phyloP scores from a whole-genome alignment of 2,888 invertebrate genomes.

The Drosophila parthenogenetica region DNA sequence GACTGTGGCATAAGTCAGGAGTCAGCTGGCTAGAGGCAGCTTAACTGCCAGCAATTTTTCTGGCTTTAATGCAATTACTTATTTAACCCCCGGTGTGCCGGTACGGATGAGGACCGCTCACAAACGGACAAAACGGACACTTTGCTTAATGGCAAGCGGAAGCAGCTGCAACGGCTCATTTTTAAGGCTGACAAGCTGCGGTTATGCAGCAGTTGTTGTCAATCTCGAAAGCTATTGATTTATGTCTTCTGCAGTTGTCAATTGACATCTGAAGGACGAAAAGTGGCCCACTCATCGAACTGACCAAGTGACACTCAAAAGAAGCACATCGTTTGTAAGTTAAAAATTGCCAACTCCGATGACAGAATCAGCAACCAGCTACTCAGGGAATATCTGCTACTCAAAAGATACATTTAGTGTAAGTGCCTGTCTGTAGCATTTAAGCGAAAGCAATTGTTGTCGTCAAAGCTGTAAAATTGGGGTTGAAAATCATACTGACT shows the following conservation, averaged over 20 bases:
- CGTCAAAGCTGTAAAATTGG: not conserved
- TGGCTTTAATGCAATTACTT: slow-evolving; percentile 71
- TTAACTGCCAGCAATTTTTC: slow-evolving; percentile 71
- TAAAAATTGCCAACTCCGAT: slow-evolving; percentile 25
- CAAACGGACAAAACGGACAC: slow-evolving; percentile 47
- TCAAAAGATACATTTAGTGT: slow-evolving; percentile 1
- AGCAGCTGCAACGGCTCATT: slow-evolving; percentile 65
- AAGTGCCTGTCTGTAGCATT: not conserved
- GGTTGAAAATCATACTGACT: not conserved
- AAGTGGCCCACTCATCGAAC: slow-evolving; percentile 26
- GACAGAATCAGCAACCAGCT: slow-evolving; percentile 12
- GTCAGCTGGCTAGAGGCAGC: slow-evolving; percentile 21
- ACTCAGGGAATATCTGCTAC: not conserved
- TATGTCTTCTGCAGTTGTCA: slow-evolving; percentile 65
- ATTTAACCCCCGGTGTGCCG: slow-evolving; percentile 19
- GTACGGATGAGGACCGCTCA: slow-evolving; percentile 30
- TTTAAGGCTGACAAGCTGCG: slow-evolving; percentile 68
- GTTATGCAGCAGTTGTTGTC: slow-evolving; percentile 46
- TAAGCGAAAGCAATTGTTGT: not conserved
- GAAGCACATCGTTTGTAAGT: slow-evolving; percentile 21
- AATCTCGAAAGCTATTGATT: slow-evolving; percentile 57
- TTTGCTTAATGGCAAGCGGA: slow-evolving; percentile 61
- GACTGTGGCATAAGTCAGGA: not conserved
- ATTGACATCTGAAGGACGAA: slow-evolving; percentile 44
- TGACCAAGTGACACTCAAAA: slow-evolving; percentile 25